Percentiles rank a stretch among this genome's conserved stretches.
These are phyloP conservation scores for Holacanthus passer DNA, from an alignment of 2,113 vertebrate species.

Conservation along the genomic window DNA sequence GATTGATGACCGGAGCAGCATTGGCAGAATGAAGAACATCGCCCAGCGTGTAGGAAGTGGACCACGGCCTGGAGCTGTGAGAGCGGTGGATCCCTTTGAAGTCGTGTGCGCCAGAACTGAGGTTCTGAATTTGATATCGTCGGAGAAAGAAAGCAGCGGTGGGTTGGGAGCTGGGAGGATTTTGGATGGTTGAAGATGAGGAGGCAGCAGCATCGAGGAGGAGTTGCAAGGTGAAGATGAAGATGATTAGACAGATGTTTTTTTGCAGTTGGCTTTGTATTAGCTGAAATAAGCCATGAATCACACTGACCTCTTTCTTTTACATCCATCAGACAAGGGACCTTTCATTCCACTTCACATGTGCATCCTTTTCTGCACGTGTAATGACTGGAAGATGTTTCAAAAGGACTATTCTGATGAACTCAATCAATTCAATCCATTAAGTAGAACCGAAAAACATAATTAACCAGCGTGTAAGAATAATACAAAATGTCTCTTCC, in stretches of 20 bases:
- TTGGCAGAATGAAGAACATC: slow-evolving; percentile 45
- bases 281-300: neutral
- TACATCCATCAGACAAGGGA: neutral
- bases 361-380: neutral
- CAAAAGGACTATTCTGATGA: neutral
- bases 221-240: neutral
- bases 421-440: slow-evolving; percentile 1
- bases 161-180: neutral
- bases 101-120: neutral
- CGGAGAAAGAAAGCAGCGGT: slow-evolving; percentile 16
- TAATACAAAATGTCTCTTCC: neutral
- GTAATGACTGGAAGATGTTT: neutral
- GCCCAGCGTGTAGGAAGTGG: slow-evolving; percentile 45
- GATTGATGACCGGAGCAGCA: slow-evolving; percentile 50
- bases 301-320: neutral
- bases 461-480: slow-evolving; percentile 11
- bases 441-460: neutral
- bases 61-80: slow-evolving; percentile 43
- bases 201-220: neutral
- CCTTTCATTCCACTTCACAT: neutral
- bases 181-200: neutral
- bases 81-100: slow-evolving; percentile 48
- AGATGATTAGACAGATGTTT: neutral
- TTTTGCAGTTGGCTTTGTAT: no score
- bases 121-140: slow-evolving; percentile 47